Evolutionary conservation across 35 echinoderm and acorn worm species (phyloP).

Genomic region (Ophioderma brevispina): DNA sequence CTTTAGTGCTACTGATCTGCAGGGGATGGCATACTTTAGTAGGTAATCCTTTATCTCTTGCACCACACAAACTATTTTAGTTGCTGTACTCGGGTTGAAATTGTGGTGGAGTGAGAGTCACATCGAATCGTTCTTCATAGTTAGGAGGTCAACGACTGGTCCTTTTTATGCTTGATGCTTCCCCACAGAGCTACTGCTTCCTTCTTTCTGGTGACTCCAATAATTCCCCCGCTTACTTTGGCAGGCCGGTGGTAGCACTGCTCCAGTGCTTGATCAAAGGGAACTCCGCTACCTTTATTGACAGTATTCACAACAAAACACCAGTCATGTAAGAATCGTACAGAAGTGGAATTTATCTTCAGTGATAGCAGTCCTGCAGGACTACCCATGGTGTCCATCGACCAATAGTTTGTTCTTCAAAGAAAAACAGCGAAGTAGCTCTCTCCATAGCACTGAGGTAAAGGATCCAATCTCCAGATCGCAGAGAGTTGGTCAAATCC

Average conservation of each 20-base stretch:
- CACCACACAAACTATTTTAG: neutral
- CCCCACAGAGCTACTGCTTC: constrained; percentile 11
- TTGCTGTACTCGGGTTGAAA: neutral
- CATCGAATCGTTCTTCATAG: neutral
- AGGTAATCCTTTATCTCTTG: neutral
- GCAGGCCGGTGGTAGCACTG: neutral
- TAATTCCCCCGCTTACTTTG: neutral
- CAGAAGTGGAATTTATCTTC: neutral
- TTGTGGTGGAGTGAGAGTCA: neutral
- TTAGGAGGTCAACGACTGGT: neutral
- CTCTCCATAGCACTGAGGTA: neutral
- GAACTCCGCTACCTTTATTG: neutral
- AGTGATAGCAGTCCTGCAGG: neutral
- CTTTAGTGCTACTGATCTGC: neutral
- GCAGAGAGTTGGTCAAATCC: neutral
- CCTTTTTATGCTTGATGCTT: neutral
- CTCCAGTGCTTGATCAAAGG: neutral
- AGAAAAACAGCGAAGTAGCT: neutral
- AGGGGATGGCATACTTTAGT: neutral
- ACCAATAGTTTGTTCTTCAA: neutral
- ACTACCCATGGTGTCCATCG: neutral
- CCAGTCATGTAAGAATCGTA: neutral
- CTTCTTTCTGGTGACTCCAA: neutral
- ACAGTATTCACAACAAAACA: neutral
- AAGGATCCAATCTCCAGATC: neutral